These are phyloP conservation scores for Hololepta plana DNA, from an alignment of 2,888 invertebrate genomes.

Conservation along the genomic window DNA sequence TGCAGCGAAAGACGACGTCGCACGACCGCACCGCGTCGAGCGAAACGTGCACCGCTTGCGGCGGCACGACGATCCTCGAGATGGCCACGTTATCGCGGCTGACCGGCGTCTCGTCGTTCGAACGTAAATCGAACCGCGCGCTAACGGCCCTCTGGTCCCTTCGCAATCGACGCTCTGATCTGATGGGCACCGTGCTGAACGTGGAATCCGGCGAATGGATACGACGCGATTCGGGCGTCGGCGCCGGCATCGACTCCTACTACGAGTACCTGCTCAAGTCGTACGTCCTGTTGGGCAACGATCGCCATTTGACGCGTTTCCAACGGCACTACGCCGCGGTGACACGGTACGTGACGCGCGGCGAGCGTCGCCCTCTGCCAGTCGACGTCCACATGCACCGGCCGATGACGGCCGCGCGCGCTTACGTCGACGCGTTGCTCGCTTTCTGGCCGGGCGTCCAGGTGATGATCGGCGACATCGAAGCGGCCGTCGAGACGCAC, in stretches of 20 bases:
- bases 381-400: slow-evolving; percentile 81
- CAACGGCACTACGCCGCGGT: slow-evolving; percentile 90
- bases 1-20: too few relatives aligned
- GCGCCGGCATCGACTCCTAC: slow-evolving; percentile 98
- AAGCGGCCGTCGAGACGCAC: slow-evolving; percentile 96
- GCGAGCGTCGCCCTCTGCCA: slow-evolving; percentile 87
- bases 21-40: too few relatives aligned
- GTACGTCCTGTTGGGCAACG: slow-evolving; percentile 87
- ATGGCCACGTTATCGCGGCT: slow-evolving; percentile 90
- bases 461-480: slow-evolving; percentile 62
- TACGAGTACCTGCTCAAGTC: slow-evolving; percentile 97
- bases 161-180: slow-evolving; percentile 72
- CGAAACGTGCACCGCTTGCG: slow-evolving; percentile 97
- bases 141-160: slow-evolving; percentile 96
- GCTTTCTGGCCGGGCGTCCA: slow-evolving; percentile 99
- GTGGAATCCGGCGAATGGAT: slow-evolving; percentile 99
- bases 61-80: slow-evolving; percentile 94
- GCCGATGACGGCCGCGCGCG: slow-evolving; percentile 82
- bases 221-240: slow-evolving; percentile 88
- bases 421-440: slow-evolving; percentile 93
- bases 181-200: slow-evolving; percentile 95
- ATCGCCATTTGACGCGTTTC: slow-evolving; percentile 83
- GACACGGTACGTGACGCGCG: slow-evolving; percentile 93
- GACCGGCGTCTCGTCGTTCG: slow-evolving; percentile 81
- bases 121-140: slow-evolving; percentile 84